phyloP scores from a whole-genome alignment of 2,113 vertebrate species.

The Oxyruncus cristatus region DNA sequence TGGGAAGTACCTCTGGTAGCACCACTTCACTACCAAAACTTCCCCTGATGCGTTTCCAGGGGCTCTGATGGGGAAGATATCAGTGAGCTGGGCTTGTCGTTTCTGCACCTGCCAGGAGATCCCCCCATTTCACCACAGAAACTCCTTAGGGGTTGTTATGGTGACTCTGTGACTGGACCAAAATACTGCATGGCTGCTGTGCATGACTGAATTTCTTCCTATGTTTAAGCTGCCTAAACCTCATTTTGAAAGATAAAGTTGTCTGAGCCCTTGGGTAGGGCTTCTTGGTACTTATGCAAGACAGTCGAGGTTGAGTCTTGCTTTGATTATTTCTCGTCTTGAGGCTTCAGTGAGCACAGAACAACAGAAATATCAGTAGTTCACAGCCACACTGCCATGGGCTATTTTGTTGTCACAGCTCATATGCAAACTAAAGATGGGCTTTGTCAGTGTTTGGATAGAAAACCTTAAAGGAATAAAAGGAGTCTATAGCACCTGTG shows the following conservation, averaged over 20 bases:
- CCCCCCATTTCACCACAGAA: neutral
- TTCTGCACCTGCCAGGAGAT: neutral
- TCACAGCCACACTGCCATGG: neutral
- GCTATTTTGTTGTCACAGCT: constrained; percentile 3
- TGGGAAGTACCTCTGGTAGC: neutral
- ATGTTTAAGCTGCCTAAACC: neutral
- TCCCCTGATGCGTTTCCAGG: fast-evolving
- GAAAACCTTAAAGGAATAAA: constrained; percentile 6
- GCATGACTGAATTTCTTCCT: neutral
- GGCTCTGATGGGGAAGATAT: neutral
- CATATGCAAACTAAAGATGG: constrained; percentile 14
- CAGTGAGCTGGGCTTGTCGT: neutral
- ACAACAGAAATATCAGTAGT: constrained; percentile 27
- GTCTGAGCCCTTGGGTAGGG: neutral
- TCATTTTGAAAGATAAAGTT: neutral
- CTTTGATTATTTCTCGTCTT: neutral
- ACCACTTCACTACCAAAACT: neutral
- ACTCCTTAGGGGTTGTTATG: neutral
- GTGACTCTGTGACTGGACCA: neutral
- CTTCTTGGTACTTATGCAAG: neutral
- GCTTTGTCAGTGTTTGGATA: neutral
- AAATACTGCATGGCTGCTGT: neutral
- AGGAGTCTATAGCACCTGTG: neutral
- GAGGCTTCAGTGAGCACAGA: neutral
- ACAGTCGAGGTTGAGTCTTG: neutral